phyloP scores from a whole-genome alignment of 2,797 vertebrate genomes.

The Diplodus sargus region DNA sequence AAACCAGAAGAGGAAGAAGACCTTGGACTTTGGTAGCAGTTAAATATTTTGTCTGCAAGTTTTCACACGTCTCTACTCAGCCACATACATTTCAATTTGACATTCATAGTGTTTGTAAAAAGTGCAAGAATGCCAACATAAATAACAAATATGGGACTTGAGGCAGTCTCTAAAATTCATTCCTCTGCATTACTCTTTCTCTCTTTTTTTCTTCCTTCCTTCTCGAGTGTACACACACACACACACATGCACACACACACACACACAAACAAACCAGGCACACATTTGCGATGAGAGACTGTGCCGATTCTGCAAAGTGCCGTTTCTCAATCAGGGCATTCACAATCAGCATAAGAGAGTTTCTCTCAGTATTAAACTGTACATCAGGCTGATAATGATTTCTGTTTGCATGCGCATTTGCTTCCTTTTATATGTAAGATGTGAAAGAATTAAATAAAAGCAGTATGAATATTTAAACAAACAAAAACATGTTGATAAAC shows the following conservation, averaged over 20 bases:
- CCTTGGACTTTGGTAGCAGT: slow-evolving; percentile 53
- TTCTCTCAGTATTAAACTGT: slow-evolving; percentile 86
- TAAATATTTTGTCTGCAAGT: slow-evolving; percentile 63
- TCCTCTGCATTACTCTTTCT: slow-evolving; percentile 33
- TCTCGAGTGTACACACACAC: too few relatives aligned
- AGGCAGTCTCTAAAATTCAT: slow-evolving; percentile 56
- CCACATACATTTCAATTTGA: slow-evolving; percentile 60
- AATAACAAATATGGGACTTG: slow-evolving; percentile 67
- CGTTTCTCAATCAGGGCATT: slow-evolving; percentile 87
- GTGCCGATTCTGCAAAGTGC: slow-evolving; percentile 72
- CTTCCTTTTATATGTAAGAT: slow-evolving; percentile 90
- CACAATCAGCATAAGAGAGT: slow-evolving; percentile 85
- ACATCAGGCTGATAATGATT: slow-evolving; percentile 87
- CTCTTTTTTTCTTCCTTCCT: slow-evolving; percentile 19
- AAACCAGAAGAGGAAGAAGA: slow-evolving; percentile 60
- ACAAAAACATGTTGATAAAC: slow-evolving; percentile 91
- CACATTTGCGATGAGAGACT: slow-evolving; percentile 59
- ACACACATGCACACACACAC: slow-evolving; percentile 29
- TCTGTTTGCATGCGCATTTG: slow-evolving; percentile 87
- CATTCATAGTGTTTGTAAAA: slow-evolving; percentile 59
- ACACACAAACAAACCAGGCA: slow-evolving; percentile 49
- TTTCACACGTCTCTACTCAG: slow-evolving; percentile 46
- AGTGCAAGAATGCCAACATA: slow-evolving; percentile 59
- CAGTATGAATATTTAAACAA: slow-evolving; percentile 91
- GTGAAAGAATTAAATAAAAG: slow-evolving; percentile 92